Base-by-base conservation (phyloP, 2,113 vertebrate species). In the Steatornis caripensis region DNA sequence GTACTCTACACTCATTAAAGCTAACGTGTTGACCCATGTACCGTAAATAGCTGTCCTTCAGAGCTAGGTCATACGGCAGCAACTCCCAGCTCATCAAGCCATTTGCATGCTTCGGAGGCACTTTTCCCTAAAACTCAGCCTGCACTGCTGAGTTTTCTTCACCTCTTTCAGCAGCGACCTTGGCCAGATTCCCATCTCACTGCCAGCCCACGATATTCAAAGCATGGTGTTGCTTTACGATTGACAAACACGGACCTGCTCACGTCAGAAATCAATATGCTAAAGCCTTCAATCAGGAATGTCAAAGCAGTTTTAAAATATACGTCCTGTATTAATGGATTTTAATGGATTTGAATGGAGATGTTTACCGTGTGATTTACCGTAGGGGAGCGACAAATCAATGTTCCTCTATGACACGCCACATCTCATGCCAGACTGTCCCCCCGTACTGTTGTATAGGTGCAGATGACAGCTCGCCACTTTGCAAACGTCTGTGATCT, bases 21-120 rank as follows among this genome's bases (percentile, higher is more conserved):
- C 81, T 55, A 74, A 39, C 58, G 22, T 2, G 62, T 23, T 95
- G 93, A 78, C 94, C 96, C 39, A 32, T 21, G 78, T 54, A 60
- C 93, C 5, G 23, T 69, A 92, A 89, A 97, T 62, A 95, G 87
- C 65, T 14, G 89, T 89, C 91, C 95, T 97, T 91, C 95, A 95
- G 72, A 84, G 89, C 32, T 39, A 71, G 93, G 95, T 69, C 90
- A 70, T 3, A 32, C 11, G 17, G 92, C 75, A 70, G 78, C 84
- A 66, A 84, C 77, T 90, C 84, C 81, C 46, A 49, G 87, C 77
- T 68, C 89, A 87, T 30, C 58, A 39, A 54, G 68, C 34, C 78
- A 62, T 78, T 87, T 48, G 57, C 69, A 85, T 53, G 29, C 87
- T 89, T 95, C 45, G 29, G 62, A 94, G 89, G 58, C 88, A 49